These are phyloP conservation scores for Eira barbara DNA, from an alignment of 2,113 vertebrate genomes.

Conservation along the genomic window DNA sequence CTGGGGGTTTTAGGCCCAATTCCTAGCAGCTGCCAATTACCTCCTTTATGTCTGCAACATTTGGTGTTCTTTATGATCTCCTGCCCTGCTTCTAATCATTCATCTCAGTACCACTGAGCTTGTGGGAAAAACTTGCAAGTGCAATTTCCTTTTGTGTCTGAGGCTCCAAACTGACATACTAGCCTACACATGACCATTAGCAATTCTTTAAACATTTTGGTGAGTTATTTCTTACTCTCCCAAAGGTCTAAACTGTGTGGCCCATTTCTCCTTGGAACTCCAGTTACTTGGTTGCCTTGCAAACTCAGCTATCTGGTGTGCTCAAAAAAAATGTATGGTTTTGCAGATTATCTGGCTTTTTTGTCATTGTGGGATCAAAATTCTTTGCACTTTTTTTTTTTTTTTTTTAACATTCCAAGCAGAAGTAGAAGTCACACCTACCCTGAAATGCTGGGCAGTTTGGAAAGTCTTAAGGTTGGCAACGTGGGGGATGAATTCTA, in stretches of 20 bases:
- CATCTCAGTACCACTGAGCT: neutral
- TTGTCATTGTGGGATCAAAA: neutral
- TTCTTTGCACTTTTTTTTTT: neutral
- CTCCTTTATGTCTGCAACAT: neutral
- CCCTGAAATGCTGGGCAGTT: neutral
- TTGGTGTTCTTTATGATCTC: neutral
- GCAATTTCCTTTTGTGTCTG: neutral
- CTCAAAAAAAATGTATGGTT: neutral
- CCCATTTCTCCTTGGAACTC: neutral
- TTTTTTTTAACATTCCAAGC: neutral
- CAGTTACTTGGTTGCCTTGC: neutral
- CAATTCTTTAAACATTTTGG: neutral
- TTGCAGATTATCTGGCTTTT: neutral
- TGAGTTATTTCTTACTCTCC: neutral
- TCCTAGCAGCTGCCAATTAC: neutral
- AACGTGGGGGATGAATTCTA: neutral
- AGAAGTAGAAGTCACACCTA: slow-evolving; percentile 1
- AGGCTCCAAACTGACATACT: neutral
- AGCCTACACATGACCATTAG: neutral
- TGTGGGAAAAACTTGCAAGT: neutral
- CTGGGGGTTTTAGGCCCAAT: neutral
- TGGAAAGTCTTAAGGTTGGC: neutral
- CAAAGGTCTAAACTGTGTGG: neutral
- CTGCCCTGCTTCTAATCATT: neutral
- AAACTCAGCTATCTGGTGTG: neutral